Percentiles rank a stretch among this genome's conserved stretches.
phyloP scores from a whole-genome alignment of 2,888 invertebrate species.

The Clepsis dumicolana region DNA sequence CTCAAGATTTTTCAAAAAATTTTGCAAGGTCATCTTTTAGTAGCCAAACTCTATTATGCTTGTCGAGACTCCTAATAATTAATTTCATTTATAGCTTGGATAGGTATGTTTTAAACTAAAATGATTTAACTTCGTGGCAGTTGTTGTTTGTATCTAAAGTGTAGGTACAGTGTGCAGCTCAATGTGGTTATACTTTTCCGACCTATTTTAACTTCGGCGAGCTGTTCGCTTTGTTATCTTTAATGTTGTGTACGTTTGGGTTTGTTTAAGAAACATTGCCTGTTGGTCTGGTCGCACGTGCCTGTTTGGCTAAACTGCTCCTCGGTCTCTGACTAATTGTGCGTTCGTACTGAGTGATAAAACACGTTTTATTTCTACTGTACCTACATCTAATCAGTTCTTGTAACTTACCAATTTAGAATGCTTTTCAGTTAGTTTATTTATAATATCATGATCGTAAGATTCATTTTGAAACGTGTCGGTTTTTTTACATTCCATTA shows the following conservation, averaged over 20 bases:
- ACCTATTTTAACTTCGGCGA: slow-evolving; percentile 58
- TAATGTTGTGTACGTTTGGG: slow-evolving; percentile 64
- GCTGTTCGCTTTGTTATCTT: slow-evolving; percentile 59
- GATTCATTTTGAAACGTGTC: neutral
- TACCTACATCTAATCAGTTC: slow-evolving; percentile 21
- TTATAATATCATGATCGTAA: neutral
- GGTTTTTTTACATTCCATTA: slow-evolving; percentile 18
- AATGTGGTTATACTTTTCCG: slow-evolving; percentile 51
- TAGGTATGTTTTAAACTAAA: slow-evolving; percentile 5
- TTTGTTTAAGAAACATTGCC: slow-evolving; percentile 79
- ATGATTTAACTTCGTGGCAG: slow-evolving; percentile 10
- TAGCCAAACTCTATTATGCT: too few species aligned
- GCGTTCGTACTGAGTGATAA: slow-evolving; percentile 52
- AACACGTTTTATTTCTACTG: slow-evolving; percentile 46
- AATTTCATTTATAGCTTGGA: neutral
- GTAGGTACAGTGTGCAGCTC: slow-evolving; percentile 5
- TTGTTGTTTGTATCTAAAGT: slow-evolving; percentile 11
- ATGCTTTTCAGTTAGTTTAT: neutral
- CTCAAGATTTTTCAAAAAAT: too few species aligned
- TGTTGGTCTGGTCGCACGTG: slow-evolving; percentile 74
- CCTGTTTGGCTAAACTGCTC: slow-evolving; percentile 75
- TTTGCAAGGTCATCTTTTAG: too few species aligned
- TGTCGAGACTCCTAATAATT: neutral
- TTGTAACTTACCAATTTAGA: slow-evolving; percentile 9
- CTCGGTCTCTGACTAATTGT: slow-evolving; percentile 54